Evolutionary conservation across 2,888 invertebrate species (phyloP).

Genomic region (Platycheirus albimanus): DNA sequence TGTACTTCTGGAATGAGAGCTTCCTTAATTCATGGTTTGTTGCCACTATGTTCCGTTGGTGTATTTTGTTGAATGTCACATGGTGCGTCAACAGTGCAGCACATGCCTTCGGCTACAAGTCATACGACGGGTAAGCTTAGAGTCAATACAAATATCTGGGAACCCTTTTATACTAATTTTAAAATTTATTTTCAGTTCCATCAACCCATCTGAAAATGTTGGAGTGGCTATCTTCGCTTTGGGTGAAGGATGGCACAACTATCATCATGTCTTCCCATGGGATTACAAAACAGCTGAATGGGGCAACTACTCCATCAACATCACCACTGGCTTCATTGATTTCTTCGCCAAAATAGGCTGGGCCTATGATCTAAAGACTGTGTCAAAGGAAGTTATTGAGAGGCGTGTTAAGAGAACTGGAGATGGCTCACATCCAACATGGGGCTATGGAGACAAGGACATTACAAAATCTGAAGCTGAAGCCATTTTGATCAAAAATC

Average conservation of each 20-base stretch:
- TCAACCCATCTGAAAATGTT: conserved; percentile 87
- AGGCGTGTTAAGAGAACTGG: conserved; percentile 89
- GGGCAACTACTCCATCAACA: conserved; percentile 88
- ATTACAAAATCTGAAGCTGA: conserved; percentile 84
- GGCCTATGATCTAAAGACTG: conserved; percentile 94
- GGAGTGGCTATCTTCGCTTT: conserved; percentile 86
- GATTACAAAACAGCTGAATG: conserved; percentile 93
- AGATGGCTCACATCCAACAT: conserved; percentile 88
- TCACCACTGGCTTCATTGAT: conserved; percentile 91
- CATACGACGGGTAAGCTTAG: conserved; percentile 87
- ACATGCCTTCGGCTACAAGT: conserved; percentile 90
- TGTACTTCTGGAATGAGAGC: conserved; percentile 90
- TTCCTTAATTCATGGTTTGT: conserved; percentile 87
- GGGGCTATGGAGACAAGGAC: conserved; percentile 92
- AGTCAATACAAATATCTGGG: background rate
- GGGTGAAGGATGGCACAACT: conserved; percentile 92
- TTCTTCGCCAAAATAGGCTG: conserved; percentile 92
- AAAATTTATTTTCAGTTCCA: conserved; percentile 81
- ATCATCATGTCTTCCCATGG: conserved; percentile 93
- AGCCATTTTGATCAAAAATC: conserved; percentile 84
- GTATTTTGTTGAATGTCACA: conserved; percentile 91
- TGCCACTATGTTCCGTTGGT: conserved; percentile 89
- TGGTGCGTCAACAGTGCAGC: conserved; percentile 96
- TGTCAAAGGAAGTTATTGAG: conserved; percentile 87
- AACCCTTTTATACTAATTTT: background rate